A percentile compares a stretch with the other conserved stretches of the same genome.
Conservation (phyloP, 2,113 vertebrate genomes). For the Panthera uncia region DNA sequence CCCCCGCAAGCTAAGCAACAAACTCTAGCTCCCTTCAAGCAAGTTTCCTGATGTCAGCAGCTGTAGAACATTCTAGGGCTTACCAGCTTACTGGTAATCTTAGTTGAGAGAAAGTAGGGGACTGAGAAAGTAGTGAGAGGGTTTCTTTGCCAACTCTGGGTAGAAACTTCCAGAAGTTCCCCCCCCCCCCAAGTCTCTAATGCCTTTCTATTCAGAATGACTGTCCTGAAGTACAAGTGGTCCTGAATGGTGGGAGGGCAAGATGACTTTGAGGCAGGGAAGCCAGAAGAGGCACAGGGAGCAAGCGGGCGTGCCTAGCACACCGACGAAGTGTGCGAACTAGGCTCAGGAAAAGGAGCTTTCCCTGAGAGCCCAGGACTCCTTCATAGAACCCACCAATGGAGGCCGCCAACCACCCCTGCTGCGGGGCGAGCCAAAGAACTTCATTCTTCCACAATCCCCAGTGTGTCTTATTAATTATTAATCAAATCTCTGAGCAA, state of each 20-base stretch:
- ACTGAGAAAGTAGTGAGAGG: not conserved
- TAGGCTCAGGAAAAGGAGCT: not conserved
- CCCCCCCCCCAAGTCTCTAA: not conserved
- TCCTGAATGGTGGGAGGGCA: not conserved
- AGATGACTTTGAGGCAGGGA: not conserved
- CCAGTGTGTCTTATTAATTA: constrained; percentile 5
- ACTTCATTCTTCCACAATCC: not conserved
- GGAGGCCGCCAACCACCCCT: not conserved
- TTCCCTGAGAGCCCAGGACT: not conserved
- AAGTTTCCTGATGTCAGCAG: not conserved
- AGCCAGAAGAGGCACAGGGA: not conserved
- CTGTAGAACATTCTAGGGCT: not conserved
- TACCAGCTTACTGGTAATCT: not conserved
- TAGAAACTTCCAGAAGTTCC: constrained; percentile 22
- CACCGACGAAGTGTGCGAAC: not conserved
- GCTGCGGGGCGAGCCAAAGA: not conserved
- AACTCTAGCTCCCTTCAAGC: not conserved
- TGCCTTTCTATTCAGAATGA: not conserved
- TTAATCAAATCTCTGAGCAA: not conserved
- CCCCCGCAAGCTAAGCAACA: not conserved
- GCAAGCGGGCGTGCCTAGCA: not conserved
- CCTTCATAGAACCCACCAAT: not conserved
- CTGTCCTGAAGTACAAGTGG: not conserved
- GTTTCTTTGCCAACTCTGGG: not conserved
- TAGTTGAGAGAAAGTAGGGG: not conserved